Percentiles rank a stretch among this genome's conserved stretches.
Conservation (phyloP, 2,113 vertebrate genomes). For the Rhea pennata region DNA sequence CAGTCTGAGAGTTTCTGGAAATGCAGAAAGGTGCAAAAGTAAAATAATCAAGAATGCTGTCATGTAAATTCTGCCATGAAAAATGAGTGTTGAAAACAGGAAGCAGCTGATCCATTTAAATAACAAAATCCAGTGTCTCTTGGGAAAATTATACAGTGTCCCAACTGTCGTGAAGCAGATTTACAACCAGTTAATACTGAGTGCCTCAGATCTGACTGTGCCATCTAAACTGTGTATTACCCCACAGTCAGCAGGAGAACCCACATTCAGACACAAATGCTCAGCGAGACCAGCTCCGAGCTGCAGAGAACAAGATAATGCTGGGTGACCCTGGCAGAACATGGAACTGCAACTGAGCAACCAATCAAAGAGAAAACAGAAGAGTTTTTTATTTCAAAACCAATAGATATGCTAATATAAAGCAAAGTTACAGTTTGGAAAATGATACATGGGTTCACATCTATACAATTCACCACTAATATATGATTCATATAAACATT, state of each 20-base stretch:
- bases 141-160: neutral
- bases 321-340: neutral
- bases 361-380: neutral
- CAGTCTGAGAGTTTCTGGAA: neutral
- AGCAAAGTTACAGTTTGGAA: conserved; percentile 18
- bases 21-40: neutral
- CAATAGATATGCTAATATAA: neutral
- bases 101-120: neutral
- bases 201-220: neutral
- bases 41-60: neutral
- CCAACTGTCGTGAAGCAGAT: neutral
- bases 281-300: neutral
- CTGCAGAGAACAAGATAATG: neutral
- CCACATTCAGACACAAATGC: neutral
- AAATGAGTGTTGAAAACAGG: neutral
- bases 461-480: neutral
- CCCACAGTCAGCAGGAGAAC: neutral
- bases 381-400: conserved; percentile 27
- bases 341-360: neutral
- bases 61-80: neutral
- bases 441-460: neutral
- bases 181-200: neutral
- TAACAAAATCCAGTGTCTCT: neutral
- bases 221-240: neutral
- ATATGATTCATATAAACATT: neutral